Base-by-base conservation (phyloP, 2,113 vertebrate species). In the Neofelis nebulosa region DNA sequence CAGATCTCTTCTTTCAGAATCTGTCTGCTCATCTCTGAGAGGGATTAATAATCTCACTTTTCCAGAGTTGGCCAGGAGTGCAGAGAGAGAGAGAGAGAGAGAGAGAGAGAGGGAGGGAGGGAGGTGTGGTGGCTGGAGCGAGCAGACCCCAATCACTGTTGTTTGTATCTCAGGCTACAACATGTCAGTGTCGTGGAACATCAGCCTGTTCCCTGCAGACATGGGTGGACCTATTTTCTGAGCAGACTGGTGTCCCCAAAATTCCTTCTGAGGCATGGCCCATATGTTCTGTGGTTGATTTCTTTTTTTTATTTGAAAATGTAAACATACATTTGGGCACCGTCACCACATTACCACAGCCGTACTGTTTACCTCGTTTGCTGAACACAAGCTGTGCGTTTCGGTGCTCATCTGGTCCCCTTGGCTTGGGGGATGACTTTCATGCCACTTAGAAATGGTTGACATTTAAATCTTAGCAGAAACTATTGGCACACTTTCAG, bases 401-500 rank as follows among this genome's bases (percentile, higher is more conserved):
- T 90, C 74, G 52, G 2, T 71, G 95, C 57, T 96, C 94, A 92
- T 97, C 97, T 98, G 97, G 92, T 96, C 31, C 69, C 38, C 55
- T 92, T 96, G 96, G 94, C 97, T 78, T 41, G 36, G 91, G 93
- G 9, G 29, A 76, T 41, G 83, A 87, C 94, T 97, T 96, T 82
- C 81, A 71, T 57, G 83, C 68, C 55, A 83, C 68, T 94, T 89
- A 76, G 80, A 38, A 95, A 79, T 38, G 48, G 94, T 11, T 98
- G 96, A 96, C 97, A 98, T 97, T 98, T 96, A 96, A 95, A 83
- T 95, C 87, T 93, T 95, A 96, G 80, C 97, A 97, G 82, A 45
- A 96, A 96, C 79, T 80, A 18, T 66, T 95, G 90, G 79, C 93
- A 83, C 3, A 86, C 25, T 57, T 96, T 63, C 92, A 98, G 45